Evolutionary conservation across 1,140 invertebrate species (phyloP).

Genomic region (Diachasma alloeum): DNA sequence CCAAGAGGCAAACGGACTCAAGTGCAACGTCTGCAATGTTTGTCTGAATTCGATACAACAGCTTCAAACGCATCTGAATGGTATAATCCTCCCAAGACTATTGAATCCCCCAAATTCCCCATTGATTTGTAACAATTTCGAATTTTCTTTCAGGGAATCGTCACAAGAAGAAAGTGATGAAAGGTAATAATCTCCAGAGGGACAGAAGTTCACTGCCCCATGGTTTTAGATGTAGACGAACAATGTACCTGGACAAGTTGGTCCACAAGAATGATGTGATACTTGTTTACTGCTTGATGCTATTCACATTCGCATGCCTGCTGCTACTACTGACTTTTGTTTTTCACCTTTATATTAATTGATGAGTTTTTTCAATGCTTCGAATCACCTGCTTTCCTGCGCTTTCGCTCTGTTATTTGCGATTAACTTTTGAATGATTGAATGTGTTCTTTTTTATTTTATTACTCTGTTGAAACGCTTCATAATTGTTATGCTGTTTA

Average conservation of each 20-base stretch:
- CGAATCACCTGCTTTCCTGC: neutral
- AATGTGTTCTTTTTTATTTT: neutral
- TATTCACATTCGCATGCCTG: conserved; percentile 55
- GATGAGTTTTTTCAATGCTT: conserved; percentile 15
- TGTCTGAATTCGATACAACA: conserved; percentile 65
- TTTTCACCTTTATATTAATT: conserved; percentile 45
- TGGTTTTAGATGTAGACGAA: conserved; percentile 47
- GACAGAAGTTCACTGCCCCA: conserved; percentile 44
- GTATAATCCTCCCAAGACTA: conserved; percentile 43
- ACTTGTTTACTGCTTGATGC: conserved; percentile 46
- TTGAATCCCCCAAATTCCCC: conserved; percentile 5
- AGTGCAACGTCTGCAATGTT: conserved; percentile 65
- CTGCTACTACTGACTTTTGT: conserved; percentile 48
- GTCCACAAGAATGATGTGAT: conserved; percentile 48
- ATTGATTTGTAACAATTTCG: neutral
- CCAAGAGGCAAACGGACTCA: conserved; percentile 60
- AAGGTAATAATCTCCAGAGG: conserved; percentile 57
- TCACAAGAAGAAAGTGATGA: conserved; percentile 61
- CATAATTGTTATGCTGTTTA: conserved; percentile 1
- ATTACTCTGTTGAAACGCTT: neutral
- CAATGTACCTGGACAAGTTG: conserved; percentile 44
- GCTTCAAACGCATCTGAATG: conserved; percentile 66
- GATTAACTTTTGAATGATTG: neutral
- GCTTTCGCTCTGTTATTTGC: neutral
- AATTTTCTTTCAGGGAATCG: conserved; percentile 52